These are phyloP conservation scores for Drosophila gaucha DNA, from an alignment of 2,888 invertebrate species.

Conservation along the genomic window DNA sequence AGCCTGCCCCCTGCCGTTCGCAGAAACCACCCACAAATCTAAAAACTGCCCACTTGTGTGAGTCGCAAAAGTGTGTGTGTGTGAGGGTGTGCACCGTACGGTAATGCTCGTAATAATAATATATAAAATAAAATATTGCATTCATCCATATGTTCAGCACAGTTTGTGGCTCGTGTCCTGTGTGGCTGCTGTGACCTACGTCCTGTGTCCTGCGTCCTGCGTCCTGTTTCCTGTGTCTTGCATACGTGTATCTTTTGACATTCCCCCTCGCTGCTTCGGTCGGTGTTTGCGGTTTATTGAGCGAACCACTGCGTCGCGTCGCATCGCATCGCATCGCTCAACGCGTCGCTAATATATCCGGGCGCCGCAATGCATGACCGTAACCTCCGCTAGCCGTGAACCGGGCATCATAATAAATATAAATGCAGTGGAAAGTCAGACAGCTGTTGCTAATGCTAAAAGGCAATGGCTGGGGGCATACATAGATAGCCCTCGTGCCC, in stretches of 20 bases:
- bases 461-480: constrained; percentile 37
- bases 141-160: constrained; percentile 54
- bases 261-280: not conserved
- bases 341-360: constrained; percentile 74
- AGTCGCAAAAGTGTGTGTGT: constrained; percentile 22
- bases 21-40: constrained; percentile 48
- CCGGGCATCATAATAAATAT: constrained; percentile 65
- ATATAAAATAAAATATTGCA: constrained; percentile 76
- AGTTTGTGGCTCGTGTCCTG: constrained; percentile 26
- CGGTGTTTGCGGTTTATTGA: constrained; percentile 71
- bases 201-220: constrained; percentile 21
- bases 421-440: constrained; percentile 73
- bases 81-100: constrained; percentile 34
- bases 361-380: constrained; percentile 55
- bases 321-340: constrained; percentile 36
- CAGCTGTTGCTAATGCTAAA: constrained; percentile 76
- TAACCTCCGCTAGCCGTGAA: constrained; percentile 5
- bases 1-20: constrained; percentile 15
- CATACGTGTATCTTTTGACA: constrained; percentile 53
- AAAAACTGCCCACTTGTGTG: constrained; percentile 69
- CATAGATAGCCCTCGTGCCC: constrained; percentile 25
- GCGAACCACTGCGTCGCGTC: constrained; percentile 34
- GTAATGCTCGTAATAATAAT: constrained; percentile 54
- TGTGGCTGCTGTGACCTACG: constrained; percentile 13
- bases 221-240: constrained; percentile 41